A percentile compares a stretch with the other conserved stretches of the same genome.
Conservation (phyloP, 1,140 invertebrate genomes). For the Batillaria attramentaria region DNA sequence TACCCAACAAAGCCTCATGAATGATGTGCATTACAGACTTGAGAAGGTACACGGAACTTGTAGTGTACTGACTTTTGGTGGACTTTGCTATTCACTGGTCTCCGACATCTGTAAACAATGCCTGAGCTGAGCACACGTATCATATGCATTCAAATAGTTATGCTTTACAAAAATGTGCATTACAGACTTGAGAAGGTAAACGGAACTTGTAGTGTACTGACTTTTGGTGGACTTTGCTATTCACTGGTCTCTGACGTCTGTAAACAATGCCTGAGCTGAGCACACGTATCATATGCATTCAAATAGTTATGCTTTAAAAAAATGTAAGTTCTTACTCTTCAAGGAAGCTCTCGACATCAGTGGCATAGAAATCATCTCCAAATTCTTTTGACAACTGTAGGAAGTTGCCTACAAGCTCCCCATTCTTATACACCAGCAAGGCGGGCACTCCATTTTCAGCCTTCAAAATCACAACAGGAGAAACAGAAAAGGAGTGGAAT, state of each 20-base stretch:
- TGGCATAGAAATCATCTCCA: constrained; percentile 90
- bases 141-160: background rate
- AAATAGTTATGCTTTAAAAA: background rate
- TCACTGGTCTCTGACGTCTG: background rate
- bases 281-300: background rate
- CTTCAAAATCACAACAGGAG: constrained; percentile 60
- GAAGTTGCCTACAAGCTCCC: constrained; percentile 94
- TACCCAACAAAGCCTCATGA: no score
- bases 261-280: background rate
- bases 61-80: background rate
- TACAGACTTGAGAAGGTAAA: background rate
- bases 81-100: background rate
- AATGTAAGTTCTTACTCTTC: constrained; percentile 77
- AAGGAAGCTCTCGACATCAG: constrained; percentile 92
- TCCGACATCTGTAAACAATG: background rate
- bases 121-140: background rate
- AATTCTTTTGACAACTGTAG: constrained; percentile 88
- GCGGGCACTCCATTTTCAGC: constrained; percentile 91
- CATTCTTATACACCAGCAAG: constrained; percentile 90
- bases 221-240: background rate
- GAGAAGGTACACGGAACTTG: no score
- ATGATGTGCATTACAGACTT: no score
- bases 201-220: no score
- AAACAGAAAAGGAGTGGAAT: background rate
- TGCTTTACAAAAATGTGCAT: background rate